Percentiles rank a stretch among this genome's conserved stretches.
Evolutionary conservation across 2,888 invertebrate species (phyloP).

Genomic region (Ornithoptera alexandrae): DNA sequence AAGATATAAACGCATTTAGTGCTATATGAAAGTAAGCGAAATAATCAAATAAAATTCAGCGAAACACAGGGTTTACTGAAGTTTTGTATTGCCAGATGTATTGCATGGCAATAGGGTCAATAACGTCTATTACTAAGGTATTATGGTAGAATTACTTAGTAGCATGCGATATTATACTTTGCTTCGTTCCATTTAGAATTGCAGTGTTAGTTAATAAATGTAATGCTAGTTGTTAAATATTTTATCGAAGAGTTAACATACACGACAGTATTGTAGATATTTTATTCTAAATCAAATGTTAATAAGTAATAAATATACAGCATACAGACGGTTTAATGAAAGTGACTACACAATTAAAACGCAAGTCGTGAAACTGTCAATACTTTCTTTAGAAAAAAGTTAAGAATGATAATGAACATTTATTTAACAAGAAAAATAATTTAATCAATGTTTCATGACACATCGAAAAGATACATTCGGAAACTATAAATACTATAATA

Average conservation of each 20-base stretch:
- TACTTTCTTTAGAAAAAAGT: too few relatives aligned
- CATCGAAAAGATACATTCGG: neutral
- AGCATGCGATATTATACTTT: conserved; percentile 9
- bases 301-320: too few relatives aligned
- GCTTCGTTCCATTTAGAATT: neutral
- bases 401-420: too few relatives aligned
- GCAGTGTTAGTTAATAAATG: neutral
- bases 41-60: neutral
- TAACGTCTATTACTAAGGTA: conserved; percentile 11
- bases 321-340: too few relatives aligned
- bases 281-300: too few relatives aligned
- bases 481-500: neutral
- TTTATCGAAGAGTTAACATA: too few relatives aligned
- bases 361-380: too few relatives aligned
- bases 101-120: conserved; percentile 16
- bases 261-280: too few relatives aligned
- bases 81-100: conserved; percentile 8
- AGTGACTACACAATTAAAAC: too few relatives aligned
- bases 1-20: conserved; percentile 21
- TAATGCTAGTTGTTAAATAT: neutral
- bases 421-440: neutral
- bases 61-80: conserved; percentile 1
- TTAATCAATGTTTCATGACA: neutral
- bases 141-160: conserved; percentile 9
- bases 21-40: neutral